Evolutionary conservation across 2,888 invertebrate genomes (phyloP).

Genomic region (Netelia virgata): DNA sequence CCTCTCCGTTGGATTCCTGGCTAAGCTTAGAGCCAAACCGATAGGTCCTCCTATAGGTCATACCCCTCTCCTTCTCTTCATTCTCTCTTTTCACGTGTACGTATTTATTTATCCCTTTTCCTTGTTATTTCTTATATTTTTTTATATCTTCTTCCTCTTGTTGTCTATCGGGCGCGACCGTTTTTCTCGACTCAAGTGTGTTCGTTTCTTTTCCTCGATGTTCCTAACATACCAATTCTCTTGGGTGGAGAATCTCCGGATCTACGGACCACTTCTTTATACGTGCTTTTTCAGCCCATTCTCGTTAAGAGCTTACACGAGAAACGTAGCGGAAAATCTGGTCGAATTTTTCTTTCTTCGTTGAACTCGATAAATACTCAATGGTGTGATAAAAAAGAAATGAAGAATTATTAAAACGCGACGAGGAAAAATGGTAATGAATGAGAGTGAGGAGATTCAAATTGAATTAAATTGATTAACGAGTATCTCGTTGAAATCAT

Average conservation of each 20-base stretch:
- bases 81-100: conserved; percentile 14
- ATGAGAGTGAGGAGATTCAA: not conserved
- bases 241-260: conserved; percentile 31
- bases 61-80: conserved; percentile 57
- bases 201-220: conserved; percentile 74
- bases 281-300: conserved; percentile 73
- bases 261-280: conserved; percentile 64
- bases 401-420: not conserved
- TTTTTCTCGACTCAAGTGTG: conserved; percentile 63
- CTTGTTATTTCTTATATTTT: conserved; percentile 21
- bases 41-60: conserved; percentile 55
- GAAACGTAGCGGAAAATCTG: conserved; percentile 56
- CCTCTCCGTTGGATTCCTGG: conserved; percentile 72
- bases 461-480: not conserved
- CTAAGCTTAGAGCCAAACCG: conserved; percentile 71
- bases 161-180: conserved; percentile 44
- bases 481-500: not conserved
- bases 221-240: conserved; percentile 76
- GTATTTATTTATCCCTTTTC: conserved; percentile 14
- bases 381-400: not conserved
- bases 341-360: conserved; percentile 3
- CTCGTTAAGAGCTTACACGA: conserved; percentile 64
- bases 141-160: conserved; percentile 21
- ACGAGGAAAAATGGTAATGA: not conserved
- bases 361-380: conserved; percentile 4